Evolutionary conservation across 1,140 invertebrate genomes (phyloP), one percentile per base, ranked within the genome.

Genomic region (Cotesia chilonis): DNA sequence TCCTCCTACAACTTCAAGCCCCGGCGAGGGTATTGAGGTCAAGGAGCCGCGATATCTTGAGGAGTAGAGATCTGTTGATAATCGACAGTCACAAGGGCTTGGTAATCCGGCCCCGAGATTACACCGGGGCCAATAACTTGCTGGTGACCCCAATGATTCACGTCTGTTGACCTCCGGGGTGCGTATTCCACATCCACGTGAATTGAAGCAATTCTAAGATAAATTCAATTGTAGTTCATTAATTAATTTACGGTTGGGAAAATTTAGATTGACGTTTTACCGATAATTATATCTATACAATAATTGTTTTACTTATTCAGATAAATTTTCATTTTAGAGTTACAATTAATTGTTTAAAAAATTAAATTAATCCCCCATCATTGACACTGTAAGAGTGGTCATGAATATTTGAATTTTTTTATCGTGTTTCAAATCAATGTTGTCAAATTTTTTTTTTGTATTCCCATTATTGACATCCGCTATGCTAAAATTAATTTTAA

Each of bases 21-120:
- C 81, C 0, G 86, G 87, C 1, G 83, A 87, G 0, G 83, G 81
- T 54, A 88, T 87, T 10, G 87, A 88, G 0, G 81, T 82, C 72
- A 87, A 70, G 1, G 85, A 87, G n/a, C 86, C 84, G 0, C 83
- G 85, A 68, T 88, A 88, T n/a, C 85, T 77, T 5, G 81, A 79
- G 3, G 82, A 76, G 67, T 84, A 83, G 0, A 84, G 69, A 70
- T 86, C 85, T 4, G 80, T 82, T 28, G 84, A 85, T 0, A 85
- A 63, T 1, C 85, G 83, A 67, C 85, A 87, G 1, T 87, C 85
- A 75, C 85, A 87, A 0, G 85, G 85, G 73, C 85, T 86, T 0
- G 82, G 81, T 1, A 83, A 71, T 10, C 83, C 82, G 0, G 81
- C 78, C 12, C 73, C 75, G 0, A 79, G 75, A 74, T 81, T 82